Evolutionary conservation across 2,797 vertebrate genomes (phyloP), one percentile per base, ranked within the genome.

Genomic region (Limosa lapponica): DNA sequence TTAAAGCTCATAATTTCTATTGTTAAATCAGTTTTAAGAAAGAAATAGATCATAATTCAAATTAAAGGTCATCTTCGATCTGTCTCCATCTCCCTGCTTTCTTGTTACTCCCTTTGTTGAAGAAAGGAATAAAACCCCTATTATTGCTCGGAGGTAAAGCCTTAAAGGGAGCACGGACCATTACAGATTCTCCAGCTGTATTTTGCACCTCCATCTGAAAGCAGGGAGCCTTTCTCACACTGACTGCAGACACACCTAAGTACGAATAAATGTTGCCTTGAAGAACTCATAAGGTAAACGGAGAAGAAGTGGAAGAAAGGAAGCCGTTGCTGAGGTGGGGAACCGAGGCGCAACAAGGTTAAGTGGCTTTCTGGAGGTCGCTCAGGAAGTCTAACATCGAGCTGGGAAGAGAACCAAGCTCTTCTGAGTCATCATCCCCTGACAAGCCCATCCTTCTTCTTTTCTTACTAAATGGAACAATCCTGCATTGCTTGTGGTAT

Each of bases 371-470:
- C 81, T 95, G 87, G 93, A 92, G 87, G 95, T 96, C n/a, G 0
- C 69, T 85, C 1, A 3, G 72, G 59, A 91, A 95, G 82, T 83
- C 89, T 71, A 73, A 83, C 67, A 65, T 12, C 0, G 2, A 87
- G 84, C 92, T 92, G 82, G 87, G 82, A 96, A 90, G 79, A 94
- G 91, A 96, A 95, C 75, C 75, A 94, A 92, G 61, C 79, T 94
- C 92, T 95, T 95, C 92, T 91, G 96, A 96, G 92, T 93, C 89
- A 95, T 96, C 95, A 62, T 96, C 19, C 58, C 11, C 65, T 97
- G 96, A 97, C 95, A 95, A 96, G 72, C 65, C 34, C 69, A 96
- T 95, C 82, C 54, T 96, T 94, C 91, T 96, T 97, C 79, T 89
- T 93, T 94, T 74, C 89, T 34, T 66, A 34, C 91, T 95, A 96